phyloP scores from a whole-genome alignment of 2,113 vertebrate species.

The Drymodes brunneopygia region DNA sequence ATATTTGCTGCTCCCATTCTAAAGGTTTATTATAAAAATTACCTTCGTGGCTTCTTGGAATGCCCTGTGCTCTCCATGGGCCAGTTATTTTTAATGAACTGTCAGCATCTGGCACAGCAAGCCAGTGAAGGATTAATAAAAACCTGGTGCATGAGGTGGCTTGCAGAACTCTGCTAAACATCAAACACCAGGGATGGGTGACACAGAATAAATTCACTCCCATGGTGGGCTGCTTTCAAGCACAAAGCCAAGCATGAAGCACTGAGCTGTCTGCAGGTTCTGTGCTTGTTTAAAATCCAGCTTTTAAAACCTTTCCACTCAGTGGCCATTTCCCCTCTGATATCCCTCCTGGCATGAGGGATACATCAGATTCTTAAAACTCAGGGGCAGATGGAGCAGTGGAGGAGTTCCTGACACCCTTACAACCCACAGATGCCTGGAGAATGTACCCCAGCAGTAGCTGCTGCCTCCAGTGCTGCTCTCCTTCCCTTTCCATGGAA shows the following conservation, averaged over 20 bases:
- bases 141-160: not conserved
- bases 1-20: not conserved
- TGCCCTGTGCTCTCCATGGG: not conserved
- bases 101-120: not conserved
- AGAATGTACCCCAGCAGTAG: not conserved
- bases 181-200: not conserved
- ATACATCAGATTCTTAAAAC: not conserved
- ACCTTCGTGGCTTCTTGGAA: not conserved
- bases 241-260: not conserved
- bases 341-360: not conserved
- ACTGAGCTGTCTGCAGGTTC: not conserved
- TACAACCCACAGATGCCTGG: not conserved
- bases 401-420: conserved; percentile 7
- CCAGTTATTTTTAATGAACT: not conserved
- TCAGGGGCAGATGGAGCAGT: not conserved
- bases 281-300: not conserved
- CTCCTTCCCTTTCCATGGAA: not conserved
- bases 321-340: not conserved
- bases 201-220: not conserved
- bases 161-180: not conserved
- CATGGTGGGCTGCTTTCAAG: not conserved
- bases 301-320: not conserved
- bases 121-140: not conserved
- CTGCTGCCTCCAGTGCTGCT: not conserved
- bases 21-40: not conserved